Percentiles rank a stretch among this genome's conserved stretches.
Evolutionary conservation across 1,140 invertebrate species (phyloP).

Genomic region (Leucophenga varia): DNA sequence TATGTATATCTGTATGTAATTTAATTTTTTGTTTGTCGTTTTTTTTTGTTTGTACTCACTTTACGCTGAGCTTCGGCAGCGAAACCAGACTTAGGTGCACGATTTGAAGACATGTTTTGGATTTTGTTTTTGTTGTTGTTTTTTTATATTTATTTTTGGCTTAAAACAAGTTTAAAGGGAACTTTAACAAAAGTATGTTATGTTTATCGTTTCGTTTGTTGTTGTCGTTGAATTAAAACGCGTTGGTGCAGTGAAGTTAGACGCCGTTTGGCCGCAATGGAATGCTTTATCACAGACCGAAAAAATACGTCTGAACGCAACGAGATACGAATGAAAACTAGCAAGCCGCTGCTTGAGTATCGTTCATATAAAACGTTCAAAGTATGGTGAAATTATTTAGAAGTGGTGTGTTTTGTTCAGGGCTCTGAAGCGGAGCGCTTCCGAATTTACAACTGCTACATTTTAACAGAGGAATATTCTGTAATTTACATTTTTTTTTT

Average conservation of each 20-base stretch:
- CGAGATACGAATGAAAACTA: slow-evolving; percentile 10
- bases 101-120: slow-evolving; percentile 77
- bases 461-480: too few species aligned
- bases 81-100: slow-evolving; percentile 91
- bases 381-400: too few species aligned
- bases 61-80: slow-evolving; percentile 90
- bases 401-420: too few species aligned
- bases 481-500: too few species aligned
- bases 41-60: slow-evolving; percentile 61
- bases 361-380: too few species aligned
- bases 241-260: slow-evolving; percentile 23
- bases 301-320: slow-evolving; percentile 7
- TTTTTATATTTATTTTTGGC: slow-evolving; percentile 16
- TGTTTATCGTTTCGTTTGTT: slow-evolving; percentile 1
- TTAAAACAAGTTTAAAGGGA: slow-evolving; percentile 48
- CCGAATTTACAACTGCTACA: too few species aligned
- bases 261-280: slow-evolving; percentile 18
- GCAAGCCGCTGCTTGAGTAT: too few species aligned
- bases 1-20: too few species aligned
- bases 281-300: slow-evolving; percentile 30
- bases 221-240: slow-evolving; percentile 2
- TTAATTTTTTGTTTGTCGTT: too few species aligned
- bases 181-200: slow-evolving; percentile 33
- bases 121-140: too few species aligned
- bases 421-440: too few species aligned